Evolutionary conservation across 2,113 vertebrate genomes (phyloP).

Genomic region (Syngnathus typhle): DNA sequence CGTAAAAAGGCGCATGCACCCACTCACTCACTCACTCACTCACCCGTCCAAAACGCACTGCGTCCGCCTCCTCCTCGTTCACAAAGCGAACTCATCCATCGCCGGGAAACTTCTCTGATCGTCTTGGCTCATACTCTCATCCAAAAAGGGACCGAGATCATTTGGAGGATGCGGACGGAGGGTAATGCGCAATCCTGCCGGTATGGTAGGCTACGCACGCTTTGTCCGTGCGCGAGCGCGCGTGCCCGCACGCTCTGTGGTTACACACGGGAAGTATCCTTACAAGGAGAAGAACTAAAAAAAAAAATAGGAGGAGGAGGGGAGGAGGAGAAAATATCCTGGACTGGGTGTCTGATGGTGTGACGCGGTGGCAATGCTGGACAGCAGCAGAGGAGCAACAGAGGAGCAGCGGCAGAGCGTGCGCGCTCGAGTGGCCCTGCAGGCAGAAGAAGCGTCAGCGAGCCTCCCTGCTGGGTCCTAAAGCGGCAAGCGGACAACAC

Average conservation of each 20-base stretch:
- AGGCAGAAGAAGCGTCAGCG: conserved; percentile 60
- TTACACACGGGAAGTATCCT: too few relatives aligned
- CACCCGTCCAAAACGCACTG: not conserved
- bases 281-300: too few relatives aligned
- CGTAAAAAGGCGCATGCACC: not conserved
- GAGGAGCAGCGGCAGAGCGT: not conserved
- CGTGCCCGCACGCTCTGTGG: too few relatives aligned
- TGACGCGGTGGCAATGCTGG: too few relatives aligned
- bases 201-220: not conserved
- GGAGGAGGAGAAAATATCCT: not conserved
- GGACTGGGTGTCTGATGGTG: not conserved
- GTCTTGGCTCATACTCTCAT: not conserved
- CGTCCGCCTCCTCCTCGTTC: conserved; percentile 3
- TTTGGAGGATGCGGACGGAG: not conserved
- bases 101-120: not conserved
- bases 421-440: conserved; percentile 45
- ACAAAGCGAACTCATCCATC: not conserved
- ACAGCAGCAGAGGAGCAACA: too few relatives aligned
- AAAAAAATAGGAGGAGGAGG: too few relatives aligned
- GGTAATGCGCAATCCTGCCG: not conserved
- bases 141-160: not conserved
- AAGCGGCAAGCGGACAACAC: conserved; percentile 57
- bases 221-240: not conserved
- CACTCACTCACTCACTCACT: not conserved
- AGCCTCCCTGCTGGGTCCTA: conserved; percentile 82